Conservation (phyloP, 2,888 invertebrate genomes). For the Dysmachus trigonus region DNA sequence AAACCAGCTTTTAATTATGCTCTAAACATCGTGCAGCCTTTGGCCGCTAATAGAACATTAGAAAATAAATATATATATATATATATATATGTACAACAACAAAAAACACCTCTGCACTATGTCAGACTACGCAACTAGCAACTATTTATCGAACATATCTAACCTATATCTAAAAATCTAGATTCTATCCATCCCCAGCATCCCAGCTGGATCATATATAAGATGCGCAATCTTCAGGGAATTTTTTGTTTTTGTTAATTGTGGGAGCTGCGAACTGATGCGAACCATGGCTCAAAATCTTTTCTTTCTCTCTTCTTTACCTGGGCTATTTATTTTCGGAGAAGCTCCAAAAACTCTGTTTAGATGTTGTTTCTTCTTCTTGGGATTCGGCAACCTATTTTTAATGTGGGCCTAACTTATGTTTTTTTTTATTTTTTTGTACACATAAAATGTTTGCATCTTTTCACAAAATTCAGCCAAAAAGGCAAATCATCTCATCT, state of each 20-base stretch:
- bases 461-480: not conserved
- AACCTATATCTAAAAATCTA: not conserved
- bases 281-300: not conserved
- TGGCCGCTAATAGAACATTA: not conserved
- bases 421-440: too few species aligned
- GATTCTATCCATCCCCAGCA: not conserved
- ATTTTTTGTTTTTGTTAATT: slow-evolving; percentile 15
- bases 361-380: not conserved
- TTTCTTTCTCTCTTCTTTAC: too few species aligned
- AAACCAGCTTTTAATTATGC: slow-evolving; percentile 34
- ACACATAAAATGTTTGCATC: not conserved
- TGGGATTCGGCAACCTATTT: not conserved
- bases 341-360: not conserved
- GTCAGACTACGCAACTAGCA: not conserved
- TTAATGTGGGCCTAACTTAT: not conserved
- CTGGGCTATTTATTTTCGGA: not conserved
- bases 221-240: not conserved
- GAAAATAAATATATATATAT: not conserved
- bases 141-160: not conserved
- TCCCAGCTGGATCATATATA: not conserved
- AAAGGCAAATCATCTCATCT: not conserved
- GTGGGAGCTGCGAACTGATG: slow-evolving; percentile 2
- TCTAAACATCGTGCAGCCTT: not conserved
- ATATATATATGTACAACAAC: not conserved
- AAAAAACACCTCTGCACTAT: not conserved